Base-by-base conservation (phyloP, 2,888 invertebrate genomes). In the Dioctria linearis region DNA sequence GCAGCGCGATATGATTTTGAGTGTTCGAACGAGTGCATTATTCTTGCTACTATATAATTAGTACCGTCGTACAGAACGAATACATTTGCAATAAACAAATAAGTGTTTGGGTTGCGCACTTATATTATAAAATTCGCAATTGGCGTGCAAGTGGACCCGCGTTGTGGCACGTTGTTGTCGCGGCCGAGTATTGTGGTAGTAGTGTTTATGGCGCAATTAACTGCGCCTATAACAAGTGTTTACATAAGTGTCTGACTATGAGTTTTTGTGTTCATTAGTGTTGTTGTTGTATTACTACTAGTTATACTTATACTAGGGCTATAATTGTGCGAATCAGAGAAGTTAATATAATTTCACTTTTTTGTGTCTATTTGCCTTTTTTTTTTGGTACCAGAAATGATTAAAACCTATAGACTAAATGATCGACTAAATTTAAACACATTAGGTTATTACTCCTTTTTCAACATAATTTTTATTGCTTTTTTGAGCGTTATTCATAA, bases 21-120 rank as follows among this genome's bases (percentile, higher is more conserved):
- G 61, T 61, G 59, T 80, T 75, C 81, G 80, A n/a, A 73, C 75
- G 67, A 71, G 81, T 76, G 63, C 63, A 80, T 81, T 81, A 79
- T 79, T 81, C 69, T 49, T 81, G 79, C 39, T 81, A 43, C 46
- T 80, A 11, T 81, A 80, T 79, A 81, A 81, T 75, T 80, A 75
- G 59, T 75, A 25, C 42, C 11, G 59, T 25, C 25, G 25, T 25
- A n/a, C n/a, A 25, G 25, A 40, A 75, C 75, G 40, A 59, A 61
- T 42, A 75, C 75, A 75, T n/a, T 25, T 40, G 54, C 71, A 71
- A 51, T 51, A 37, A 51, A 49, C 54, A 51, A 46, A 49, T 69
- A 25, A 49, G 71, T 71, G 49, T 51, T 71, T 40, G 71, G 51
- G 40, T 46, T 63, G 71, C 54, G 71, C 71, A 54, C 71, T 49